Percentiles rank a stretch among this genome's conserved stretches.
These are phyloP conservation scores for Mionectes olivaceus DNA, from an alignment of 2,797 vertebrate genomes.

Conservation along the genomic window DNA sequence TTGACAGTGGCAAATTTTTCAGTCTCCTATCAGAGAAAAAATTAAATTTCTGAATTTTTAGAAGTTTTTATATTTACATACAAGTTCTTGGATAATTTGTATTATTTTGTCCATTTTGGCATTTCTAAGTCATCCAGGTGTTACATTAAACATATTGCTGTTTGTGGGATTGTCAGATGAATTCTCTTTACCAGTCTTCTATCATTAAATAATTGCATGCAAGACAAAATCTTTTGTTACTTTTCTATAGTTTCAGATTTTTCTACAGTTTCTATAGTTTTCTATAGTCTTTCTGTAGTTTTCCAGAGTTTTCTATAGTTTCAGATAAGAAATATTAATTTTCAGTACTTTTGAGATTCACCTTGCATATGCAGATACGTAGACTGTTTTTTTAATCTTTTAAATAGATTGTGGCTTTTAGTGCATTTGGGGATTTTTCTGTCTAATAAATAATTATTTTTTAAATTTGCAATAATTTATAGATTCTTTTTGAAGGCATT, in stretches of 20 bases:
- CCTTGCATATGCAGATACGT: neutral
- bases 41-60: neutral
- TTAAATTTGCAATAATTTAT: neutral
- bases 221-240: neutral
- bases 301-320: neutral
- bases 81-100: neutral
- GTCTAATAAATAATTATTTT: neutral
- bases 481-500: neutral
- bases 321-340: neutral
- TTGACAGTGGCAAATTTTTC: neutral
- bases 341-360: neutral
- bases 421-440: neutral
- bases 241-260: neutral
- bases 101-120: neutral
- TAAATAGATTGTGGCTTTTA: neutral
- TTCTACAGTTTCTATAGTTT: no score
- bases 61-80: neutral
- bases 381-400: neutral
- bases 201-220: neutral
- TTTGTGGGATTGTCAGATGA: neutral
- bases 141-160: neutral
- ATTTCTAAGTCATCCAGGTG: neutral
- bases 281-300: no score
- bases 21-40: neutral
- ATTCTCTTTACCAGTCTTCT: neutral